Base-by-base conservation (phyloP, 2,888 invertebrate species). In the Torymus tubicola region DNA sequence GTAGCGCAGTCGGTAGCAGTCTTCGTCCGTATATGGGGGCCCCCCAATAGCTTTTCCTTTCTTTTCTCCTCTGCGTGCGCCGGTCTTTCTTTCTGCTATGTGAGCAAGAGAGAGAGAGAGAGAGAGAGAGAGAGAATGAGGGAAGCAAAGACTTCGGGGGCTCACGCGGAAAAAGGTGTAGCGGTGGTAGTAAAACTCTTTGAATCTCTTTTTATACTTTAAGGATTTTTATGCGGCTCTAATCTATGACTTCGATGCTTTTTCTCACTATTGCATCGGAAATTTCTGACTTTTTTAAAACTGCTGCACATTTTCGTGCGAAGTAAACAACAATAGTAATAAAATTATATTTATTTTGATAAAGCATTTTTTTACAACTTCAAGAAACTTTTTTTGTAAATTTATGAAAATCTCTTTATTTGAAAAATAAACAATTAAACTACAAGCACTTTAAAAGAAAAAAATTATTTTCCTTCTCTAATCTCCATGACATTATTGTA, bases 191-290 rank as follows among this genome's bases (percentile, higher is more conserved):
- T 81, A 78, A 81, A 75, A 78, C 78, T 78, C 78, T 73, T 75
- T 78, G 70, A 72, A 78, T 81, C 74, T 68, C 42, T 81, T 81
- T 75, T 78, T 81, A 75, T 81, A 71, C 68, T 78, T 75, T 78
- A 68, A 81, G 74, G 75, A 67, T 70, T 67, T 78, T 81, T 74
- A 70, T 42, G 42, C 65, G 74, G 31, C 53, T 65, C 52, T 52
- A 10, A 64, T 80, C 18, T 55, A 61, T 70, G 55, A 42, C 52
- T 70, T 64, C 70, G 16, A 75, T 80, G 75, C 42, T 75, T 80
- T 80, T 65, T 65, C 69, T 70, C 70, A 80, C 70, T 77, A 77
- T 70, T 60, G 60, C 5, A 53, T 63, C 42, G 42, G 42, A 42
- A 42, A 42, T 42, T 42, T 42, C 8, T 42, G 8, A 42, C 42